Evolutionary conservation across 2,888 invertebrate species (phyloP).

Genomic region (Trichogramma evanescens): DNA sequence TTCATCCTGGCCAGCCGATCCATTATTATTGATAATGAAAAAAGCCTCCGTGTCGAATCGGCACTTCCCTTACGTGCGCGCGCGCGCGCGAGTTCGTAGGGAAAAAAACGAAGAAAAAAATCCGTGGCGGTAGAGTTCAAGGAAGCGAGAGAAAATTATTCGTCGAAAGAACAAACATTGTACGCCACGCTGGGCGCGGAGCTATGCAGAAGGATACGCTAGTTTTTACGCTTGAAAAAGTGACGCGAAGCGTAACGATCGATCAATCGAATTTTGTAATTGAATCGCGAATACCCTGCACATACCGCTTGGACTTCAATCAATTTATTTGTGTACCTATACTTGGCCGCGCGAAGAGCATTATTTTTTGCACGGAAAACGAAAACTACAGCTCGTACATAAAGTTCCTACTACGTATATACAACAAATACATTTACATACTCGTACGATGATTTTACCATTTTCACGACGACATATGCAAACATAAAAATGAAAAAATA

Average conservation of each 20-base stretch:
- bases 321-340: no score
- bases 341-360: no score
- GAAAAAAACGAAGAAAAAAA: background rate
- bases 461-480: no score
- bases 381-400: no score
- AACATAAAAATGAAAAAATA: conserved; percentile 22
- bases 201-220: conserved; percentile 13
- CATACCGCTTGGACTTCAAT: no score
- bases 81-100: no score
- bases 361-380: no score
- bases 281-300: conserved; percentile 16
- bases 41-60: background rate
- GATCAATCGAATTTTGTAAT: conserved; percentile 1
- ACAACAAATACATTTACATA: no score
- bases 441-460: no score
- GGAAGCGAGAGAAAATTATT: conserved; percentile 4
- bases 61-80: background rate
- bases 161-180: background rate
- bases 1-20: background rate
- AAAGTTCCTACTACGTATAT: no score
- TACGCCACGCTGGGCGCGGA: no score
- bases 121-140: conserved; percentile 1
- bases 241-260: conserved; percentile 3
- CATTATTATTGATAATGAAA: background rate
- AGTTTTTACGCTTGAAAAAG: conserved; percentile 22